phyloP scores from a whole-genome alignment of 2,888 invertebrate genomes.

The Byasa hedistus region DNA sequence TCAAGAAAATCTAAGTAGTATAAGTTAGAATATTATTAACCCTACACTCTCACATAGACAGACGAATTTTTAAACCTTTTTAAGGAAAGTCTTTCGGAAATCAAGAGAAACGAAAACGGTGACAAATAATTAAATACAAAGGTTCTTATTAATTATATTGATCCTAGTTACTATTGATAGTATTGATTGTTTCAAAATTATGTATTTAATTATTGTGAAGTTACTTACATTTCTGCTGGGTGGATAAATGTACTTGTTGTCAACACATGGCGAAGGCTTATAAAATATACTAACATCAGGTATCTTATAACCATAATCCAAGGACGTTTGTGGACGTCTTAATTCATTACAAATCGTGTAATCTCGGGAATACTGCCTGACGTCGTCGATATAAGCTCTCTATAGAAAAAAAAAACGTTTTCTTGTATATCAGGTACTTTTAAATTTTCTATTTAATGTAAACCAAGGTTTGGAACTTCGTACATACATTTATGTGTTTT shows the following conservation, averaged over 20 bases:
- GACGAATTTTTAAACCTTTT: no score
- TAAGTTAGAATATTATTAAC: no score
- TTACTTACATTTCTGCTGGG: slow-evolving; percentile 51
- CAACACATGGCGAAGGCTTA: slow-evolving; percentile 56
- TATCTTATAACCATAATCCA: slow-evolving; percentile 54
- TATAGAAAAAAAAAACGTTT: slow-evolving; percentile 32
- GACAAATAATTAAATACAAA: no score
- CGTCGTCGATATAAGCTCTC: slow-evolving; percentile 50
- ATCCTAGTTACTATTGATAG: no score
- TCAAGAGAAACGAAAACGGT: no score
- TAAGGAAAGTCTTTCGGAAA: no score
- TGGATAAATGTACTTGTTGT: slow-evolving; percentile 61
- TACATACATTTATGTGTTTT: neutral
- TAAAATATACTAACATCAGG: slow-evolving; percentile 54
- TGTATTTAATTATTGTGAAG: no score
- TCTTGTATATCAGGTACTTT: neutral
- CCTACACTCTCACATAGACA: no score
- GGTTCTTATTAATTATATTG: no score
- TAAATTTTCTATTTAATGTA: neutral
- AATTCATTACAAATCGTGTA: slow-evolving; percentile 55
- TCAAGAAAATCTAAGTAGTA: no score
- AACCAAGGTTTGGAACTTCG: no score
- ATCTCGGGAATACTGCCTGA: slow-evolving; percentile 54
- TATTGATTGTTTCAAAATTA: no score
- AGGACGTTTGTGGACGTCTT: slow-evolving; percentile 51